These are phyloP conservation scores for Periparus ater DNA, from an alignment of 2,797 vertebrate genomes.

Conservation along the genomic window DNA sequence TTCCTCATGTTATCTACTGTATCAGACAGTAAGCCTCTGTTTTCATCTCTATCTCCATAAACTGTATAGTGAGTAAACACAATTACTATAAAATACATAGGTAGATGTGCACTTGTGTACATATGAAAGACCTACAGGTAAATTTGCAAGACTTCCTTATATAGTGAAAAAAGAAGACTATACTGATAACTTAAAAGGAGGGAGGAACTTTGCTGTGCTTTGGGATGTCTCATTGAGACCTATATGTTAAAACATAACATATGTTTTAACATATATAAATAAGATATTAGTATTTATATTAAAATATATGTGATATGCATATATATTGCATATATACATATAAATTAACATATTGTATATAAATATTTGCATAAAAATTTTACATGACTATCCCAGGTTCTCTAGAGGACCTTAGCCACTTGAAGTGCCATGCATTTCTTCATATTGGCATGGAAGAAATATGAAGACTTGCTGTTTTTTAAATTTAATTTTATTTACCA, in stretches of 20 bases:
- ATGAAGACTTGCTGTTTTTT: background rate
- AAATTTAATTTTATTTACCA: background rate
- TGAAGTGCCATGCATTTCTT: background rate
- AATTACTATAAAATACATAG: background rate
- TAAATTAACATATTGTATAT: background rate
- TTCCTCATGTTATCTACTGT: background rate
- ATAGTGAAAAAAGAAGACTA: background rate
- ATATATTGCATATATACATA: background rate
- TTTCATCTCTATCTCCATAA: background rate
- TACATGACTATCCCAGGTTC: background rate
- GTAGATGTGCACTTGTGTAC: too few relatives aligned
- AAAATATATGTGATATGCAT: too few relatives aligned
- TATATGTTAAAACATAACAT: background rate
- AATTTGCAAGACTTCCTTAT: background rate
- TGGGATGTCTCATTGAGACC: background rate
- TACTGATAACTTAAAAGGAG: background rate
- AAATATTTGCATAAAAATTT: background rate
- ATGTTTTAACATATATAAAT: background rate
- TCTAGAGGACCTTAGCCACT: background rate
- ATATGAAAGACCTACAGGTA: background rate
- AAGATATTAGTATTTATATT: too few relatives aligned
- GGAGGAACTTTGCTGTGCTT: background rate
- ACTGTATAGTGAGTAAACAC: background rate
- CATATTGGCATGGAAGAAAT: background rate
- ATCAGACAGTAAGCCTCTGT: background rate